phyloP scores from a whole-genome alignment of 2,797 vertebrate genomes.

The Eulemur albifrons region DNA sequence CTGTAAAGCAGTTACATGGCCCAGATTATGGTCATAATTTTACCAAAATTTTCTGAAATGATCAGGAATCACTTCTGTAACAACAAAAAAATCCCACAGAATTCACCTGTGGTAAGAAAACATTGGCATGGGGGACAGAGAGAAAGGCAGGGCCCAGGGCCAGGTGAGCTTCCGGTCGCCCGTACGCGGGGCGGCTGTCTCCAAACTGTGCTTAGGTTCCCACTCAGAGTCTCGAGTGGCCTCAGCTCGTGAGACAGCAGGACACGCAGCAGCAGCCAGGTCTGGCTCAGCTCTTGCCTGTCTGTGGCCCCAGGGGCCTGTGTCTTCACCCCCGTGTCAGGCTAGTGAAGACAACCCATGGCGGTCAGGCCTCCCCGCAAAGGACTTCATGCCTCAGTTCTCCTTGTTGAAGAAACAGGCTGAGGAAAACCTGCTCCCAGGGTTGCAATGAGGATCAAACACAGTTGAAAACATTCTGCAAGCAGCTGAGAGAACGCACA shows the following conservation, averaged over 20 bases:
- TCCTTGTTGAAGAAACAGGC: background rate
- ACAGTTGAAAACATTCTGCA: background rate
- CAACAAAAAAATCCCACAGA: background rate
- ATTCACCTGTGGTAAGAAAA: background rate
- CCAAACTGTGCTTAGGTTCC: background rate
- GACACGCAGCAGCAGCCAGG: background rate
- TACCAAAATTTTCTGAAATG: background rate
- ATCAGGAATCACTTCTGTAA: background rate
- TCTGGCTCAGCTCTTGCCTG: background rate
- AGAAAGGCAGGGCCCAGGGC: background rate
- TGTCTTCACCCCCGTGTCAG: background rate
- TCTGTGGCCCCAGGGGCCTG: background rate
- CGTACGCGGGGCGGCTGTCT: background rate
- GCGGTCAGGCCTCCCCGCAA: background rate
- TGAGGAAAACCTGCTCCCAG: background rate
- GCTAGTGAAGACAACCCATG: background rate
- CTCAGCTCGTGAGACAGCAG: too few relatives aligned
- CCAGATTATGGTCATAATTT: background rate
- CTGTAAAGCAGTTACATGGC: background rate
- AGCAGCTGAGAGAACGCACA: background rate
- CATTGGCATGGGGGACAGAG: background rate
- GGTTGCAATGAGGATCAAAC: background rate
- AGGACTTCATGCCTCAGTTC: background rate
- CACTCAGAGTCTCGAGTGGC: background rate
- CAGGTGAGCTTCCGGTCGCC: background rate